Percentiles rank a stretch among this genome's conserved stretches.
These are phyloP conservation scores for Poecilia velifera DNA, from an alignment of 2,797 vertebrate species.

Conservation along the genomic window DNA sequence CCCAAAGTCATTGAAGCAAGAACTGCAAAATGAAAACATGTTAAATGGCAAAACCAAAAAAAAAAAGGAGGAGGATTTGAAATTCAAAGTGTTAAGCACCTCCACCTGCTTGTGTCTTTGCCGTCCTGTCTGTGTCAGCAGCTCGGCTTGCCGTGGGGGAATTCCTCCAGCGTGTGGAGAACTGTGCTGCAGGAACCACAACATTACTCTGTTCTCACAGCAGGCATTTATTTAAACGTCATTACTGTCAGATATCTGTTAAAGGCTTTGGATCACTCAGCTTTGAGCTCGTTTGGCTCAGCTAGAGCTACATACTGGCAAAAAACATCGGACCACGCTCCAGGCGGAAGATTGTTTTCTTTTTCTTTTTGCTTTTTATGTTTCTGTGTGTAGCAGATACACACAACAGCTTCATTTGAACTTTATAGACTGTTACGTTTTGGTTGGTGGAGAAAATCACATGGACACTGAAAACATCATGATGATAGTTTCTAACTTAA, in stretches of 20 bases:
- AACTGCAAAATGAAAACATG: neutral
- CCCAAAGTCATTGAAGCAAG: conserved; percentile 4
- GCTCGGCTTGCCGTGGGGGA: conserved; percentile 40
- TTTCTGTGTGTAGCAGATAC: neutral
- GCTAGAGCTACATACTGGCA: neutral
- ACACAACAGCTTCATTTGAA: too few species aligned
- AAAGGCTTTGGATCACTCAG: neutral
- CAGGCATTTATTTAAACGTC: neutral
- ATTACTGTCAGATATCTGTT: neutral
- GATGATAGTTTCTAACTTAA: too few species aligned
- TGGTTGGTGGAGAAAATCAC: too few species aligned
- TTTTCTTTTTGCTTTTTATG: neutral
- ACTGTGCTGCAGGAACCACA: conserved; percentile 32
- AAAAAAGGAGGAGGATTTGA: neutral
- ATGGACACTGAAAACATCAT: too few species aligned
- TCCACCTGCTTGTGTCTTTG: neutral
- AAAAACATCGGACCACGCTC: neutral
- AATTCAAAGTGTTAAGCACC: neutral
- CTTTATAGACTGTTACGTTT: too few species aligned
- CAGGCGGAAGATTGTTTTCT: neutral
- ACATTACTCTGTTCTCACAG: neutral
- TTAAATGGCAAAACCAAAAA: neutral
- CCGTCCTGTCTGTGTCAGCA: conserved; percentile 38
- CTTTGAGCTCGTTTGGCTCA: neutral
- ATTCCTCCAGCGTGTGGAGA: conserved; percentile 34